Conservation (phyloP, 2,797 vertebrate species). For the Hippopotamyrus pictus region DNA sequence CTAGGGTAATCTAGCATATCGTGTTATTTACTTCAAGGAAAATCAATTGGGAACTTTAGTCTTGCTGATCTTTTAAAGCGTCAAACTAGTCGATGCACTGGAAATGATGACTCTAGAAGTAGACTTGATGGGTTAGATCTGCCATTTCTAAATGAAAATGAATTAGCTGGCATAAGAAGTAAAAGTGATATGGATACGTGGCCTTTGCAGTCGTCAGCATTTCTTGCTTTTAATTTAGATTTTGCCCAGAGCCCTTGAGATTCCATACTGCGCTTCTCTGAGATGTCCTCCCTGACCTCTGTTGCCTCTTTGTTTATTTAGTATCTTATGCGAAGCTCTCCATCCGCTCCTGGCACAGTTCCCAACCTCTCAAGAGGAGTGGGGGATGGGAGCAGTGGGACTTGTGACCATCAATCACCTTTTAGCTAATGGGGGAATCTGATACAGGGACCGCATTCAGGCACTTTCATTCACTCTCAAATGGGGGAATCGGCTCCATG, state of each 20-base stretch:
- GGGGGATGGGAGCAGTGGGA: not conserved
- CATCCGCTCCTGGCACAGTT: not conserved
- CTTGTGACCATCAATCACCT: not conserved
- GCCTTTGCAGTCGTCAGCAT: constrained; percentile 10
- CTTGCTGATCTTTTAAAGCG: constrained; percentile 49
- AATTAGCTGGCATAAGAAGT: constrained; percentile 56
- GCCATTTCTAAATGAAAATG: constrained; percentile 56
- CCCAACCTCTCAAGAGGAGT: not conserved
- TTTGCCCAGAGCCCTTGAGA: not conserved
- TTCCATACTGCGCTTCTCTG: not conserved
- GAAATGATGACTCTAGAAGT: constrained; percentile 28
- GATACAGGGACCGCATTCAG: not conserved
- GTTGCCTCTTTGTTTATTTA: not conserved
- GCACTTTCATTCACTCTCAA: not conserved
- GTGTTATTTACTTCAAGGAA: not conserved
- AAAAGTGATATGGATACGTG: constrained; percentile 35
- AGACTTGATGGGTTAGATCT: constrained; percentile 42
- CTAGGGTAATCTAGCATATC: not conserved
- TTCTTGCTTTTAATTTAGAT: not conserved
- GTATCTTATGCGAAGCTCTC: not conserved
- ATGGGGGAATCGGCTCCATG: not conserved
- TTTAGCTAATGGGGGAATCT: not conserved
- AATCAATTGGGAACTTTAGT: constrained; percentile 27
- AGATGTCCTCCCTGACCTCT: not conserved
- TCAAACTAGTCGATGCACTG: constrained; percentile 38